Evolutionary conservation across 2,888 invertebrate species (phyloP), one percentile per base, ranked within the genome.

Genomic region (Aphidius colemani): DNA sequence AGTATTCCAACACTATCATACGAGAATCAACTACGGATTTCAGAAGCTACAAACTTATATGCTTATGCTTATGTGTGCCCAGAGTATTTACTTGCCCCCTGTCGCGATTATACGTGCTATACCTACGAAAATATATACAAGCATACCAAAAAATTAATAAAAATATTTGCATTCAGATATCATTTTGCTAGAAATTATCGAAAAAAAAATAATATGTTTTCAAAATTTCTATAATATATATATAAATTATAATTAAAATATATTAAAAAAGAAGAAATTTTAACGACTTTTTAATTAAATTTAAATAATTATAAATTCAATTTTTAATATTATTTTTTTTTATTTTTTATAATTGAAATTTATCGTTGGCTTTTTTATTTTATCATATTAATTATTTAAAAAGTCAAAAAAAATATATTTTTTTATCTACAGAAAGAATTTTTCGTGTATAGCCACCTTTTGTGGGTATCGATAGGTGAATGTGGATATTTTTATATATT

Each of bases 11-110:
- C 78, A 77, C 75, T 79, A 80, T 80, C 80, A 77, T 71, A 68
- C 73, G 70, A 67, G 74, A 72, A 80, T 80, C 79, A 78, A 74
- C 76, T 75, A 78, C 74, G 78, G 76, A 78, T 79, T 78, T 78
- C 79, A 78, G 78, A 78, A 78, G 78, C 78, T 78, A 78, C 77
- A 75, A 75, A 77, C 77, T 77, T 74, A 75, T 75, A 72, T 74
- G 72, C 74, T 73, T 77, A 73, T 74, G 74, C 72, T 73, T 74
- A 76, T 75, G 72, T 71, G 78, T 74, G 75, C 70, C 66, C 53
- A 57, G 72, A 74, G 77, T 76, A 71, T 77, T 78, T 76, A 78
- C 74, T 71, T 77, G 73, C 76, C 78, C 76, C 79, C 79, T 66
- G 65, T 69, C 70, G 69, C 72, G 73, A 60, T 43, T 30, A 56